phyloP scores from a whole-genome alignment of 2,888 invertebrate species.

The Sphinx pinastri region DNA sequence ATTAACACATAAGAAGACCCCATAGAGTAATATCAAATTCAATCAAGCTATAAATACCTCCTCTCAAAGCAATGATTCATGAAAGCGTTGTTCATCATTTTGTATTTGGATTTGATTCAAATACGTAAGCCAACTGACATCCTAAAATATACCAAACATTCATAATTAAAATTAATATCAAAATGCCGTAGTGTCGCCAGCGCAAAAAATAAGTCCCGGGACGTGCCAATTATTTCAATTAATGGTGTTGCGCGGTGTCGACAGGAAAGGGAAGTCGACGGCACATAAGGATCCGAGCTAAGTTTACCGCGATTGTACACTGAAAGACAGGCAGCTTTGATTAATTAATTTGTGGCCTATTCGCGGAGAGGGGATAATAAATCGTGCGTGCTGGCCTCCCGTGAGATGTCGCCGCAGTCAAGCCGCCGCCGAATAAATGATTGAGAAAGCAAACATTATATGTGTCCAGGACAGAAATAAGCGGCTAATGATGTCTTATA shows the following conservation, averaged over 20 bases:
- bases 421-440: constrained; percentile 75
- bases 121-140: constrained; percentile 18
- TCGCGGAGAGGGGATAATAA: constrained; percentile 73
- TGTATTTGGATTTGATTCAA: constrained; percentile 14
- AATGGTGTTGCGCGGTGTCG: constrained; percentile 74
- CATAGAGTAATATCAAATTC: neutral
- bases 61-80: constrained; percentile 5
- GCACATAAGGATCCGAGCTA: constrained; percentile 56
- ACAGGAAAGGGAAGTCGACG: constrained; percentile 79
- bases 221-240: constrained; percentile 81
- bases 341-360: constrained; percentile 79
- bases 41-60: neutral
- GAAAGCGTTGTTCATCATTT: neutral
- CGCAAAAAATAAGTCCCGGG: constrained; percentile 69
- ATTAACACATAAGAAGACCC: neutral
- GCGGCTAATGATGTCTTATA: constrained; percentile 78
- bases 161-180: constrained; percentile 54
- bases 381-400: constrained; percentile 79
- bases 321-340: constrained; percentile 80
- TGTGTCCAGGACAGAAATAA: constrained; percentile 75
- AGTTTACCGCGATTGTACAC: constrained; percentile 73
- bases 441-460: constrained; percentile 76
- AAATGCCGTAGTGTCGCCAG: constrained; percentile 66
- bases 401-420: constrained; percentile 76
- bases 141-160: constrained; percentile 32